phyloP scores from a whole-genome alignment of 2,797 vertebrate species.

The Ceyx erithaca region DNA sequence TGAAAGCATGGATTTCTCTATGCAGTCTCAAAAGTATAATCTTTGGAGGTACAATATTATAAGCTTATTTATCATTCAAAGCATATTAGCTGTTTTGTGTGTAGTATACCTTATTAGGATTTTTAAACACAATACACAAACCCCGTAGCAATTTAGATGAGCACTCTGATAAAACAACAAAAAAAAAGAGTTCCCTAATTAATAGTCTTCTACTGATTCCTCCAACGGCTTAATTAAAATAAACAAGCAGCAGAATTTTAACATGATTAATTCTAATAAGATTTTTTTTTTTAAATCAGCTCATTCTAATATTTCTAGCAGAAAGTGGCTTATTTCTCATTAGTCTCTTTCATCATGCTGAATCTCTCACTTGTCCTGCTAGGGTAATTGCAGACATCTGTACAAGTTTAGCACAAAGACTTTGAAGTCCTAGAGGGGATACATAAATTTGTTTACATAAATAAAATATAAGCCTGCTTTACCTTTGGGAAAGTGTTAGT shows the following conservation, averaged over 20 bases:
- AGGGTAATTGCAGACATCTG: slow-evolving; percentile 34
- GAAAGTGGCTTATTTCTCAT: slow-evolving; percentile 30
- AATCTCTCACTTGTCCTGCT: background rate
- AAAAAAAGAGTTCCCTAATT: slow-evolving; percentile 8
- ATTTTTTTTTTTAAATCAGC: slow-evolving; percentile 2
- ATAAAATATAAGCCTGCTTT: slow-evolving; percentile 11
- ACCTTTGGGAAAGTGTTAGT: slow-evolving; percentile 1
- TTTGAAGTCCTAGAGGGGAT: background rate
- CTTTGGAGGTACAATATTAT: slow-evolving; percentile 1
- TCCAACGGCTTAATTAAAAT: slow-evolving; percentile 47
- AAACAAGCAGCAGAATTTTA: slow-evolving; percentile 36
- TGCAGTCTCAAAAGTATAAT: background rate
- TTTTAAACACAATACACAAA: slow-evolving; percentile 3
- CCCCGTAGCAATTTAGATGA: slow-evolving; percentile 24
- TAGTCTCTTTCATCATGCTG: background rate
- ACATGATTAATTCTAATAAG: slow-evolving; percentile 16
- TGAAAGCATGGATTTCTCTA: background rate
- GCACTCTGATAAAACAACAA: background rate
- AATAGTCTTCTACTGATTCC: background rate
- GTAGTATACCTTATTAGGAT: background rate
- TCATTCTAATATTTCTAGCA: slow-evolving; percentile 33
- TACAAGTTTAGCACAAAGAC: background rate
- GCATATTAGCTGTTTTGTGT: slow-evolving; percentile 1
- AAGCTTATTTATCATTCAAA: slow-evolving; percentile 40
- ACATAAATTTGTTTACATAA: slow-evolving; percentile 9